phyloP scores from a whole-genome alignment of 1,140 invertebrate genomes.

The Heliconius congener region DNA sequence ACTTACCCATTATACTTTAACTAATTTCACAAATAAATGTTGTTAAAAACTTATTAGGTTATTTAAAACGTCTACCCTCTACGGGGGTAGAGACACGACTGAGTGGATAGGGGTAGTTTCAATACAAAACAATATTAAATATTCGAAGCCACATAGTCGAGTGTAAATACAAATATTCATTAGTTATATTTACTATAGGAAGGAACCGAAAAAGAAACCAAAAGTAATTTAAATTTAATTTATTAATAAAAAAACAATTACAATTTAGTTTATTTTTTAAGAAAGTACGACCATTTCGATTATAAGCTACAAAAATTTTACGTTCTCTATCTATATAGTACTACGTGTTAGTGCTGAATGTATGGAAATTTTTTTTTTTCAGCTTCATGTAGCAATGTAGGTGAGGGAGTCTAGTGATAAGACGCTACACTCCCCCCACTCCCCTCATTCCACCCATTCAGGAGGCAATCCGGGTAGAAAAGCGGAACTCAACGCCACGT shows the following conservation, averaged over 20 bases:
- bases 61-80: conserved; percentile 19
- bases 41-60: conserved; percentile 1
- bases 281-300: neutral
- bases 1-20: conserved; percentile 19
- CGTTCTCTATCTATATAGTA: too few relatives aligned
- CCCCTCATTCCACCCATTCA: too few relatives aligned
- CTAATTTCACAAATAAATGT: neutral
- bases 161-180: neutral
- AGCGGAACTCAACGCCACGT: too few relatives aligned
- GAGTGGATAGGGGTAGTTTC: conserved; percentile 7
- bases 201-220: too few relatives aligned
- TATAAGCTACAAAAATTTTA: too few relatives aligned
- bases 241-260: neutral
- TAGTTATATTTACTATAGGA: neutral
- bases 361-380: too few relatives aligned
- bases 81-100: conserved; percentile 24
- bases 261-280: neutral
- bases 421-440: too few relatives aligned
- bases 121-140: neutral
- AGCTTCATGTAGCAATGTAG: too few relatives aligned
- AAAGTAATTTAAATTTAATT: too few relatives aligned
- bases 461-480: too few relatives aligned
- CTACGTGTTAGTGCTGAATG: too few relatives aligned
- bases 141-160: neutral
- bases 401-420: too few relatives aligned